Evolutionary conservation across 2,113 vertebrate species (phyloP).

Genomic region (Malaclemys terrapin): DNA sequence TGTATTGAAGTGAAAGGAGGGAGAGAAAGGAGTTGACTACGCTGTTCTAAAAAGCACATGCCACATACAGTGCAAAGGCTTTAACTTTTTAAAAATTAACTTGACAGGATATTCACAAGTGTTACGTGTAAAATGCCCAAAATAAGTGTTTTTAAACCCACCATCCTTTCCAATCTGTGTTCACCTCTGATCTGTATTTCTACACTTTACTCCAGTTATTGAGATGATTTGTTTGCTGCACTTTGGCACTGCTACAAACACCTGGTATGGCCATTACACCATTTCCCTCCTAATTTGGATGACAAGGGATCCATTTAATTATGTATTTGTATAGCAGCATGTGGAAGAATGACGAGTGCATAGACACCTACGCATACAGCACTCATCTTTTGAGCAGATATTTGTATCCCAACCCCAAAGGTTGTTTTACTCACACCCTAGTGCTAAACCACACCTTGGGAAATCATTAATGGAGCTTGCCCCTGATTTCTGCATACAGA

Average conservation of each 20-base stretch:
- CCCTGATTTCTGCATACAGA: background rate
- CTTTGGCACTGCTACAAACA: conserved; percentile 68
- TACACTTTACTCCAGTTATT: conserved; percentile 25
- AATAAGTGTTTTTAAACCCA: background rate
- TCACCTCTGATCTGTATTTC: conserved; percentile 37
- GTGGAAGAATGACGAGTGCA: background rate
- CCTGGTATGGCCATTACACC: conserved; percentile 56
- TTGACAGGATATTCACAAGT: conserved; percentile 22
- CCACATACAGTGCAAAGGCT: background rate
- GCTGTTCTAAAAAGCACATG: background rate
- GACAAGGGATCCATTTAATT: conserved; percentile 20
- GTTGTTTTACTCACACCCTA: background rate
- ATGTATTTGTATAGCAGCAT: background rate
- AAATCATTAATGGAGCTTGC: background rate
- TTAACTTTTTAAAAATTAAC: background rate
- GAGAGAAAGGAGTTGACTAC: background rate
- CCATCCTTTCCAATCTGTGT: background rate
- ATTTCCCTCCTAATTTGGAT: conserved; percentile 28
- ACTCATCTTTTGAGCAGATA: background rate
- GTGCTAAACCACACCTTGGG: background rate
- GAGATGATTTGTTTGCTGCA: conserved; percentile 36
- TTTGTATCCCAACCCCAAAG: background rate
- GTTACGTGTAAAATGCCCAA: conserved; percentile 8
- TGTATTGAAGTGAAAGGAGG: background rate
- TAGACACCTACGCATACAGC: background rate